Evolutionary conservation across 2,888 invertebrate genomes (phyloP), one percentile per base, ranked within the genome.

Genomic region (Dolomedes plantarius): DNA sequence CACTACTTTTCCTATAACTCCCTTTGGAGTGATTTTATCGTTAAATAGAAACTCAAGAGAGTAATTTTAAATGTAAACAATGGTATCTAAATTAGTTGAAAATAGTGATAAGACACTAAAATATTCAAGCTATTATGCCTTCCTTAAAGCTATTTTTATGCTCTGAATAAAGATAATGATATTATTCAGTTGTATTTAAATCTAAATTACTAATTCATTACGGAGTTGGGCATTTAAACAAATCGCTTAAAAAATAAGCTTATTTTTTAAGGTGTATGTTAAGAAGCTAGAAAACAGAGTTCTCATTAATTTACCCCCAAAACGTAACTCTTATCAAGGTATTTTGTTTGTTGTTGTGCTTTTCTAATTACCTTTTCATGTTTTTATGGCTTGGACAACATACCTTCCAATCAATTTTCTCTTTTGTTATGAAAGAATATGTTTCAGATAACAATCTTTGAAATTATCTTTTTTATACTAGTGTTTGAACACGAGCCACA

Each of bases 1-100:
- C 78, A 28, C 71, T 64, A 27, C 64, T 78, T 71, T 69, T 62
- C 69, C 31, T 78, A 78, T 78, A 78, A 78, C 32, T 41, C 23
- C 62, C 62, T 56, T 71, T 71, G 23, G 29, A 29, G 16, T 39
- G 65, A 64, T 75, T n/a, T 41, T 65, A 28, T 29, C 28, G 3
- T 31, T 67, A 28, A 7, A 36, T 16, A 13, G 46, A 46, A 46
- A 46, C 46, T 16, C 46, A 9, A 13, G 46, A 46, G 46, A 46
- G 46, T 46, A 46, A 46, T 46, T 46, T 46, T 46, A 46, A 46
- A 46, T 46, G 46, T 46, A 46, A 46, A 46, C 46, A 46, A 46
- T 46, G 46, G 46, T 46, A 46, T 46, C 46, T 46, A 46, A 46
- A 46, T 46, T 46, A 46, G 46, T 46, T 46, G 9, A 16, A 46